Base-by-base conservation (phyloP, 2,888 invertebrate genomes). In the Eupithecia insigniata region DNA sequence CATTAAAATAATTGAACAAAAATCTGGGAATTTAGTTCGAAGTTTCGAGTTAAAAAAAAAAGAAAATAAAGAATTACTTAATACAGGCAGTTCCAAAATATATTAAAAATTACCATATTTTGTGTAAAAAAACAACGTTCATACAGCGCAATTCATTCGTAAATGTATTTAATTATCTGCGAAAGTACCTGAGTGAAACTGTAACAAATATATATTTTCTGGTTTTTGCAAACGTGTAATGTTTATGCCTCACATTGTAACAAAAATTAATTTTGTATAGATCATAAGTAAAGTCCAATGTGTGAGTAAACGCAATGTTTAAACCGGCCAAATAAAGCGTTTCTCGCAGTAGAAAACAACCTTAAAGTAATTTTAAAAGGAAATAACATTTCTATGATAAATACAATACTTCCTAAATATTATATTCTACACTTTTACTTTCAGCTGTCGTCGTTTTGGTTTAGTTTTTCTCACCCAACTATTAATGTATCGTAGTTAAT, bases 401-500 rank as follows among this genome's bases (percentile, higher is more conserved):
- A 71, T 58, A 71, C 71, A 58, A 71, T 58, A 71, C 71, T 67
- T 67, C 67, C 67, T 71, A 62, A 71, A 67, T 64, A 67, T 66
- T 68, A 16, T 34, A 65, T 58, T 66, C 64, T 60, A 30, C 34
- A 68, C 43, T 65, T 43, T 68, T 62, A 39, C 32, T 51, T 60
- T 70, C 18, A 22, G 39, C 58, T 60, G 22, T 66, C 55, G 22
- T 66, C 55, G 34, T 67, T 30, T 39, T 28, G 12, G 1, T 22
- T 60, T n/a, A 51, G 51, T 22, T 39, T 55, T 34, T 34, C n/a
- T 55, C 32, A 39, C 28, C 39, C 34, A 3, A 22, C 22, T 51
- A 51, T 28, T 43, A 10, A 6, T 43, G 39, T 14, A n/a, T 16
- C 16, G 12, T 55, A 26, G 6, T 3, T 55, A 26, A 26, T 26